Evolutionary conservation across 2,888 invertebrate species (phyloP), one percentile per base, ranked within the genome.

Genomic region (Prosapia bicincta): DNA sequence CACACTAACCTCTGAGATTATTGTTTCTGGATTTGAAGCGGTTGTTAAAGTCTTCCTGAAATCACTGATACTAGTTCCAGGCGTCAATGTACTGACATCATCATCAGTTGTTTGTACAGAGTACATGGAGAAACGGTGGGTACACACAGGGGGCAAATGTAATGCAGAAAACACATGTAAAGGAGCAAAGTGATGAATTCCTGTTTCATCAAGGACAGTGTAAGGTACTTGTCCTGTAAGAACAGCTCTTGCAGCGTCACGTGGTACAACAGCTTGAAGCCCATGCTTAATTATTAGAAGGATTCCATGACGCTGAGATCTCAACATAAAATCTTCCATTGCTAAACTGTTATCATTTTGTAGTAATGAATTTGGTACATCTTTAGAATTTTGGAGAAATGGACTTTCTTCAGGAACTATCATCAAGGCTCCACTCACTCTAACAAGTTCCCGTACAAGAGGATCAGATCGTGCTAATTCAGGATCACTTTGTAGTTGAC

Each of bases 141-240:
- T 89, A 7, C 88, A 88, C 0, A 90, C 89, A 80, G 90, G 88
- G 79, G 90, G 90, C 26, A 93, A 85, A 79, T 90, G 90, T 74
- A 93, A 84, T 0, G 92, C 91, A 26, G 90, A 90, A 83, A 92
- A 91, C 76, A 92, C 92, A 82, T 92, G 91, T 80, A 92, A 86
- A 0, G 93, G 93, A 82, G 92, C 92, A 82, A 93, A 93, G 82
- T 91, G 90, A 76, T 89, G 89, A 38, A 93, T 90, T 26, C 94
- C 93, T 79, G 88, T 89, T 84, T 94, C 93, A 81, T 93, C 93
- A 3, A 94, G 88, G 9, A 93, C 89, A 13, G 92, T 91, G 82
- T 93, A 94, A 0, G 93, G 89, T 0, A 93, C 89, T 84, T 92
- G 88, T 2, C 93, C 93, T 0, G 91, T 91, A 10, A 93, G 84